These are phyloP conservation scores for Lycopodina hypogea DNA, from an alignment of 37 sponge, comb jelly and placozoan species.

Conservation along the genomic window DNA sequence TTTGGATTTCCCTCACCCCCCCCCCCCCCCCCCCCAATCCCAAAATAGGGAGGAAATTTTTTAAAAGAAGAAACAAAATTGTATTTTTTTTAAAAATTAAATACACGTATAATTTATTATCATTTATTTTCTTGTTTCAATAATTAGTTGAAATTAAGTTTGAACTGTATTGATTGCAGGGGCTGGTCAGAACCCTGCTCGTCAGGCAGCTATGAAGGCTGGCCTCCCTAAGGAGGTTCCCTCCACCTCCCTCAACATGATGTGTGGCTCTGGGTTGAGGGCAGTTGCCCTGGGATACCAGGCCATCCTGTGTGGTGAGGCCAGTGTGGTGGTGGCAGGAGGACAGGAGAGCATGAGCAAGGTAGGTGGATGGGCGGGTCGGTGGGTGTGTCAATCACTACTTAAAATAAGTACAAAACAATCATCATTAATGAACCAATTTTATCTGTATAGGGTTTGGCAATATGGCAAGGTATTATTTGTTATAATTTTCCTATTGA, in stretches of 20 bases:
- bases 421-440: neutral
- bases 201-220: slow-evolving; percentile 86
- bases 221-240: slow-evolving; percentile 84
- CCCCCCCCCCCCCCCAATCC: too few species aligned
- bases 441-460: neutral
- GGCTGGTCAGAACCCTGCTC: slow-evolving; percentile 84
- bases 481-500: too few species aligned
- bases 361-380: slow-evolving; percentile 34
- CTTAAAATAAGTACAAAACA: neutral
- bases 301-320: slow-evolving; percentile 64
- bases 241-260: slow-evolving; percentile 83
- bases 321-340: slow-evolving; percentile 83
- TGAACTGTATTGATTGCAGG: slow-evolving; percentile 15
- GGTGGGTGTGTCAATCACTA: neutral
- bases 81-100: too few species aligned
- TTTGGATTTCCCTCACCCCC: too few species aligned
- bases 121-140: too few species aligned
- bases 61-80: too few species aligned
- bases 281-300: slow-evolving; percentile 80
- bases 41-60: too few species aligned
- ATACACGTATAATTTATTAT: too few species aligned
- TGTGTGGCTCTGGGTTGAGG: slow-evolving; percentile 92
- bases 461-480: too few species aligned
- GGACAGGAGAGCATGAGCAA: slow-evolving; percentile 97
- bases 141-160: too few species aligned